Percentiles rank a stretch among this genome's conserved stretches.
These are phyloP conservation scores for Andrena chrysosceles DNA, from an alignment of 2,888 invertebrate genomes.

Conservation along the genomic window DNA sequence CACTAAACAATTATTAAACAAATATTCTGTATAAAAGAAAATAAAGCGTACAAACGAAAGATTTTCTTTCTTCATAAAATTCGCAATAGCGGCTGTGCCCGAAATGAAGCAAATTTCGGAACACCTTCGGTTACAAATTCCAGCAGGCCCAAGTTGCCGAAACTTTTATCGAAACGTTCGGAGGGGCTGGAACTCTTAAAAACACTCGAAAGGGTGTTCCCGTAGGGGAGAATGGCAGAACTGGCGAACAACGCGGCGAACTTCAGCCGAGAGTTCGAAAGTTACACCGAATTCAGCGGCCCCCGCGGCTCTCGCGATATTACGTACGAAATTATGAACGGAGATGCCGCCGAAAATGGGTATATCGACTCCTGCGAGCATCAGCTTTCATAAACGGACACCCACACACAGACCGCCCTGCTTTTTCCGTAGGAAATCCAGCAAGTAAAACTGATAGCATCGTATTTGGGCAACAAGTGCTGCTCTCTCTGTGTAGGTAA, in stretches of 20 bases:
- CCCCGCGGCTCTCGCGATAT: slow-evolving; percentile 61
- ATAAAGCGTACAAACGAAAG: neutral
- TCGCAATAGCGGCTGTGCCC: slow-evolving; percentile 8
- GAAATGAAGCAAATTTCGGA: slow-evolving; percentile 25
- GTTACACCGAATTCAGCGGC: slow-evolving; percentile 62
- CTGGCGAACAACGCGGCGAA: slow-evolving; percentile 20
- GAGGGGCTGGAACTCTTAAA: slow-evolving; percentile 41
- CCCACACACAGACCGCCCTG: slow-evolving; percentile 1
- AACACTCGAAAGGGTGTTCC: slow-evolving; percentile 53
- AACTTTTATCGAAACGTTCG: slow-evolving; percentile 50
- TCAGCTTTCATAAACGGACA: slow-evolving; percentile 51
- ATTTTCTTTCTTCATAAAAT: slow-evolving; percentile 34
- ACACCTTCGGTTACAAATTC: slow-evolving; percentile 30
- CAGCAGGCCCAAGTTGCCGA: slow-evolving; percentile 5
- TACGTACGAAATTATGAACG: slow-evolving; percentile 66
- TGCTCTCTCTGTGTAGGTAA: neutral
- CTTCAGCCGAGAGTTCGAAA: slow-evolving; percentile 61
- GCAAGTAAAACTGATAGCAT: slow-evolving; percentile 44
- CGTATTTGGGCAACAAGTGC: slow-evolving; percentile 12
- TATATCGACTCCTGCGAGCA: slow-evolving; percentile 57
- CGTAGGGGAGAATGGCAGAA: slow-evolving; percentile 17
- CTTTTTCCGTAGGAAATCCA: slow-evolving; percentile 39
- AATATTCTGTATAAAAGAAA: neutral
- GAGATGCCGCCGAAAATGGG: slow-evolving; percentile 38
- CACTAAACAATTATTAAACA: neutral